Base-by-base conservation (phyloP, 2,888 invertebrate species). In the Agriotes lineatus region DNA sequence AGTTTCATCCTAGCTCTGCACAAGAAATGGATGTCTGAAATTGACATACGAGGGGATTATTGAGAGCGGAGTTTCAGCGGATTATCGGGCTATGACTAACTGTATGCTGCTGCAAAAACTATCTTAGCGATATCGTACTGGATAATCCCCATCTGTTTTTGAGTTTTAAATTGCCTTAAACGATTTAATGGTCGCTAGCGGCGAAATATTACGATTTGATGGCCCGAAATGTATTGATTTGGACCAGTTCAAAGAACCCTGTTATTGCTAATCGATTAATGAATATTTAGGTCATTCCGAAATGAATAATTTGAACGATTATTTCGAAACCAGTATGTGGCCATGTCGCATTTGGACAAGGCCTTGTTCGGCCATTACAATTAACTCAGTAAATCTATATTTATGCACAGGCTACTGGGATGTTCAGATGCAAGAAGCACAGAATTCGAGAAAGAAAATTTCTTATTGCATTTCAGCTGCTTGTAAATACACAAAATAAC, bases 21-120 rank as follows among this genome's bases (percentile, higher is more conserved):
- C 48, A 48, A 25, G 48, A 25, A 25, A 48, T 22, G 20, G 6
- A 48, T 12, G 48, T 10, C 48, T 22, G 25, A 48, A 48, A 48
- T 48, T 48, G 48, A 48, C 48, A 48, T 22, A 45, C 20, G 45
- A 48, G 48, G 22, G 48, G 48, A 25, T 48, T 48, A 48, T 48
- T 48, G 20, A n/a, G 22, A 22, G 48, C 48, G 48, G 12, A 4
- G 22, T 48, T n/a, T 19, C 22, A 48, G 12, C 22, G 12, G 48
- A 48, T 48, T 48, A 48, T 12, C n/a, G 22, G 14, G 45, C 45
- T 20, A 2, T 4, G n/a, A n/a, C 12, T 12, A 39, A 39, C 2
- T 48, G 48, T 25, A 48, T 12, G 22, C 22, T 48, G 22, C n/a
- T 2, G 19, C 22, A 25, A 48, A 48, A 48, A 48, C 45, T 25